phyloP scores from a whole-genome alignment of 2,888 invertebrate genomes.

The Pristionchus entomophagus region DNA sequence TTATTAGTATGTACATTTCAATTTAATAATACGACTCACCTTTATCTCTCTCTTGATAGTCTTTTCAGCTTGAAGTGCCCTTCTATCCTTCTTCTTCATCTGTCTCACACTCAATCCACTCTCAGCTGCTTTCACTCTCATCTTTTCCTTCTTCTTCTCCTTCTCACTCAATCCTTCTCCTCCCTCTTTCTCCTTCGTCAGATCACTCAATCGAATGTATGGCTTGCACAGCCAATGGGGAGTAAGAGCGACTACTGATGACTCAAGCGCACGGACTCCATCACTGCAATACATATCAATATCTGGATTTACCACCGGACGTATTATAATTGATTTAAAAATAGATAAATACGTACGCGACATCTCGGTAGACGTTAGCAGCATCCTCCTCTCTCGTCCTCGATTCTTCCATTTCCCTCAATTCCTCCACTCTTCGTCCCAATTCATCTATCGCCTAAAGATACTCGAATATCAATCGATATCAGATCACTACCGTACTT shows the following conservation, averaged over 20 bases:
- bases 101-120: constrained; percentile 34
- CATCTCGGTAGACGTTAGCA: constrained; percentile 52
- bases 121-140: constrained; percentile 29
- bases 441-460: constrained; percentile 60
- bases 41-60: constrained; percentile 46
- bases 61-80: constrained; percentile 43
- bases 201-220: constrained; percentile 69
- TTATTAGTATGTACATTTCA: background rate
- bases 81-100: constrained; percentile 45
- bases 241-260: constrained; percentile 60
- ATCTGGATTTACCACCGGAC: too few species aligned
- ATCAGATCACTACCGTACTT: constrained; percentile 47
- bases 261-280: constrained; percentile 51
- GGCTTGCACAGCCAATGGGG: constrained; percentile 74
- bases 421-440: constrained; percentile 51
- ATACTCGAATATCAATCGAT: background rate
- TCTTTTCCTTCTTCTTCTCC: constrained; percentile 43
- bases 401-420: constrained; percentile 53
- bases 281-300: background rate
- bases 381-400: constrained; percentile 50
- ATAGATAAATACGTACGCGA: constrained; percentile 50
- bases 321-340: background rate
- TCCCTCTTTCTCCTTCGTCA: constrained; percentile 49
- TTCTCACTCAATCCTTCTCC: constrained; percentile 50
- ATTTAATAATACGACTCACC: background rate